Base-by-base conservation (phyloP, 1,140 invertebrate genomes). In the Macrobrachium nipponense region DNA sequence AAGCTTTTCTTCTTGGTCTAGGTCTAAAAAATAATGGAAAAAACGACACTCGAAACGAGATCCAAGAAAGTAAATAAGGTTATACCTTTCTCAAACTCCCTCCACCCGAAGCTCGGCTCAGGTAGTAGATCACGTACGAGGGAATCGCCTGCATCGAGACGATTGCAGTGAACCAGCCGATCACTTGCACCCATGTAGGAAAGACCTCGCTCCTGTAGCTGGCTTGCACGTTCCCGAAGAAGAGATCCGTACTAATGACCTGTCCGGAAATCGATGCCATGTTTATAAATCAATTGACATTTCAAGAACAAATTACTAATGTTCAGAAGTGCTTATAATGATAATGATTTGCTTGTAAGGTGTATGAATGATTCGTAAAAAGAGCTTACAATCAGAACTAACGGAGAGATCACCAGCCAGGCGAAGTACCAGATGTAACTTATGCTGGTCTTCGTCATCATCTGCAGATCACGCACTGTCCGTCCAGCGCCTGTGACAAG, bases 111-210 rank as follows among this genome's bases (percentile, higher is more conserved):
- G 51, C 72, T 18, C 81, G 76, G 51, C 75, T 61, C 62, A 85
- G 44, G 82, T 85, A 90, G 89, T 92, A 93, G 11, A 94, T 82
- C 10, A 93, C 91, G 89, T 94, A 94, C 18, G 92, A 89, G 5
- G 94, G 94, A 80, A 95, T 94, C 81, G 92, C 93, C 0, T 93
- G 83, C 83, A 95, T 92, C 6, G 94, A 95, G 7, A 92, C 90
- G 5, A 91, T 88, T 60, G 93, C 94, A 15, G 93, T 92, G 5
- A 90, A 82, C 94, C 94, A 95, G n/a, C 94, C 95, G 18, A 95
- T 73, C 0, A 80, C 87, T 18, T 93, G 90, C 0, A 93, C 93
- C 94, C 94, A 95, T 14, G 89, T 70, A 0, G 95, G 95, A 89
- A 94, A 95, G 0, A 77, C 75, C 51, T 93, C 91, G 5, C 90